Base-by-base conservation (phyloP, 2,797 vertebrate genomes). In the Leptodactylus fallax region DNA sequence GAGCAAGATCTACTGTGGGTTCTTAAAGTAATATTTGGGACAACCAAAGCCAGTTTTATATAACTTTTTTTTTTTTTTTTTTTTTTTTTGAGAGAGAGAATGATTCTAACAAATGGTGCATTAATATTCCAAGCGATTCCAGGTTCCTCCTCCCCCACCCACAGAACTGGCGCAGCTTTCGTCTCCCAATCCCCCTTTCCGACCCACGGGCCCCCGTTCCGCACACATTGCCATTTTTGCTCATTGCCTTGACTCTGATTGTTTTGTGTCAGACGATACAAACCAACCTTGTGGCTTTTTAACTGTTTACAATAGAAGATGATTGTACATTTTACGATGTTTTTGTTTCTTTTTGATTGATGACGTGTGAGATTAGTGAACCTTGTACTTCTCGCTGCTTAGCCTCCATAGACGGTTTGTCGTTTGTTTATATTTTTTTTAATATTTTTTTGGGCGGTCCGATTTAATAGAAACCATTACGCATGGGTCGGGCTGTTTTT, bases 251-350 rank as follows among this genome's bases (percentile, higher is more conserved):
- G 97, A 97, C 97, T 96, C 96, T 96, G 97, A 97, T 95, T 49
- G 79, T 49, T 89, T 94, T 95, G 95, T 98, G 97, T 99, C 97
- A 92, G 96, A 97, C 96, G 96, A 99, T 97, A 96, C 98, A 98
- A 93, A 95, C 96, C 97, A 97, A 77, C 96, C 97, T 97, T 97
- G 97, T 98, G 98, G 97, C 97, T 99, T 99, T 88, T 98, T 98
- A 98, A 97, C 97, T 99, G 98, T 99, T 99, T 99, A 99, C 98
- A 99, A 97, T 97, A 97, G 97, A 97, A 97, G 95, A 98, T 98
- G 98, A 99, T 99, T 99, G 98, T 99, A 99, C 97, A 95, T 95
- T 97, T 96, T 97, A 97, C 96, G 96, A 96, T 95, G 95, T 94
- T 95, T 95, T 65, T 77, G 95, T 76, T 87, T 77, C n/a, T 95